A percentile compares a stretch with the other conserved stretches of the same genome.
These are phyloP conservation scores for Blera fallax DNA, from an alignment of 2,888 invertebrate genomes.

Conservation along the genomic window DNA sequence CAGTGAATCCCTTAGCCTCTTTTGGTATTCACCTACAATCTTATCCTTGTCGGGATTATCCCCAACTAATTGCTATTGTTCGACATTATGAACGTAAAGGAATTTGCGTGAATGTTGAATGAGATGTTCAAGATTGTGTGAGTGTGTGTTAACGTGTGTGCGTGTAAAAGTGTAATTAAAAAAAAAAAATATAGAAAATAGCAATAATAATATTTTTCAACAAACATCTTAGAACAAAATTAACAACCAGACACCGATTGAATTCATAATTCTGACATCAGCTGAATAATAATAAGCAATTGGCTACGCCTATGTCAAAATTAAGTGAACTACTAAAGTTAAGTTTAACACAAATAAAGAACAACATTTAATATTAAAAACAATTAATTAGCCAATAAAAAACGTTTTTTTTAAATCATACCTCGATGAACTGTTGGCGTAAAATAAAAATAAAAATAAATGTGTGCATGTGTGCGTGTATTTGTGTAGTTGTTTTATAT, in stretches of 20 bases:
- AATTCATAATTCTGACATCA: background rate
- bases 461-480: conserved; percentile 19
- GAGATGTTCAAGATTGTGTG: conserved; percentile 54
- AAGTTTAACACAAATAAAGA: background rate
- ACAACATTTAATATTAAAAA: background rate
- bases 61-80: conserved; percentile 83
- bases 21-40: conserved; percentile 89
- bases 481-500: background rate
- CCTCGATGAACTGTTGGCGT: conserved; percentile 51
- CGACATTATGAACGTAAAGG: conserved; percentile 27
- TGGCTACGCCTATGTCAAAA: background rate
- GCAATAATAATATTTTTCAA: background rate
- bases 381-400: background rate
- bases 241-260: conserved; percentile 16
- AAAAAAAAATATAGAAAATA: conserved; percentile 14
- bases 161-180: conserved; percentile 20
- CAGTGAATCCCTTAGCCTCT: conserved; percentile 88
- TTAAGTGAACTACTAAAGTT: background rate
- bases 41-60: conserved; percentile 87
- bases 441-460: background rate
- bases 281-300: background rate
- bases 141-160: conserved; percentile 8
- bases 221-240: background rate
- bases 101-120: conserved; percentile 44
- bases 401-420: conserved; percentile 15